Conservation (phyloP, 2,888 invertebrate species). For the Agonopterix arenella region DNA sequence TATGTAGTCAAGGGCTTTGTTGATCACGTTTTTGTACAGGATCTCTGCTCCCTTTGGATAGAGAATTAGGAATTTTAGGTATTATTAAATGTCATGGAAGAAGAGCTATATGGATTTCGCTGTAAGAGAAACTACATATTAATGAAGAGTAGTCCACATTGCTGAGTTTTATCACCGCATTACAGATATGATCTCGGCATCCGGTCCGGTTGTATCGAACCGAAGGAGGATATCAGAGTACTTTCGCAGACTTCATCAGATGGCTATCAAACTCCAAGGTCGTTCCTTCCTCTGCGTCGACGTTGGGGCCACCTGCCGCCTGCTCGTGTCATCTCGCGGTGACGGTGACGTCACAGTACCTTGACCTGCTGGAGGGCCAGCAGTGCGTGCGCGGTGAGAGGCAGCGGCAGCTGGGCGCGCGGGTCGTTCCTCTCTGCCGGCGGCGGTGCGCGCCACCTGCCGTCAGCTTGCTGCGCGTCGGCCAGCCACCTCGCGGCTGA, state of each 20-base stretch:
- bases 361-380: slow-evolving; percentile 83
- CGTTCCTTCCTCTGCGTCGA: no score
- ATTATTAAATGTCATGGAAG: no score
- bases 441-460: slow-evolving; percentile 80
- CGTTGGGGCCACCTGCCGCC: no score
- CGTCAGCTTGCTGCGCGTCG: slow-evolving; percentile 82
- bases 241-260: no score
- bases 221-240: no score
- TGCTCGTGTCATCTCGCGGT: not conserved
- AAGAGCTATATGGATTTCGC: no score
- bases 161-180: no score
- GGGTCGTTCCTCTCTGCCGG: slow-evolving; percentile 78
- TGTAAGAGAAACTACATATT: no score
- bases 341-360: slow-evolving; percentile 23
- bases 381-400: slow-evolving; percentile 88
- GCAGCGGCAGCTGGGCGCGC: slow-evolving; percentile 60
- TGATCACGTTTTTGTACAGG: slow-evolving; percentile 80
- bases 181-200: no score
- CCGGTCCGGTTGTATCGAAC: no score
- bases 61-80: not conserved
- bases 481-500: slow-evolving; percentile 86
- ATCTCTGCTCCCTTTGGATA: slow-evolving; percentile 48
- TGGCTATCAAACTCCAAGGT: no score
- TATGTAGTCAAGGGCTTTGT: slow-evolving; percentile 87
- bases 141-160: no score